Evolutionary conservation across 2,888 invertebrate species (phyloP), one percentile per base, ranked within the genome.

Genomic region (Oeneis ivallda): DNA sequence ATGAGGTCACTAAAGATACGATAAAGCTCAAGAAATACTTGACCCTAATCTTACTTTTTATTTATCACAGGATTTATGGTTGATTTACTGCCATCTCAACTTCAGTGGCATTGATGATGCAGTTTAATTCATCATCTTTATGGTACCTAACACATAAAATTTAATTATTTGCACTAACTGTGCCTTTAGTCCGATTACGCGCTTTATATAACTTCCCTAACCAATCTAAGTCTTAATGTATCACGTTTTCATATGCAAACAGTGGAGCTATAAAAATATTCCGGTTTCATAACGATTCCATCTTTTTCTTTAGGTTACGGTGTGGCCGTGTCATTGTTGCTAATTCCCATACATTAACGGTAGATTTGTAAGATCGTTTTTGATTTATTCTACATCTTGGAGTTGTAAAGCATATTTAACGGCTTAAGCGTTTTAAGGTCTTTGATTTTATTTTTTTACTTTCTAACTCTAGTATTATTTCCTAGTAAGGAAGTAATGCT

Each of bases 301-400:
- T 17, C 19, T 37, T 47, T 60, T 60, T 64, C 66, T 68, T 60
- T 62, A 57, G 66, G 66, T 68, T 66, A 68, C 63, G 37, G 37
- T 49, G 54, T 62, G 19, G 63, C 61, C 60, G 64, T 64, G 65
- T 65, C 65, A 70, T 65, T 70, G 70, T 68, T 65, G 61, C 65
- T 63, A 54, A 63, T 70, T 69, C 64, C 62, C 61, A 66, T 65
- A 58, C 53, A 49, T 56, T 64, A 70, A 66, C 65, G 60, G 65
- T 64, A 57, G 7, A 63, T 56, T 43, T 9, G 5, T n/a, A 50
- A 57, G 41, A 64, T 58, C 19, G 32, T 49, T 50, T 60, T 26
- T 11, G 26, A 26, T 50, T 50, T 6, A 26, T 50, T 26, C 2
- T 50, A 26, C 49, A 26, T 50, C 11, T 13, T 50, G 6, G 11